Evolutionary conservation across 2,113 vertebrate genomes (phyloP), one percentile per base, ranked within the genome.

Genomic region (Anhinga rufa): DNA sequence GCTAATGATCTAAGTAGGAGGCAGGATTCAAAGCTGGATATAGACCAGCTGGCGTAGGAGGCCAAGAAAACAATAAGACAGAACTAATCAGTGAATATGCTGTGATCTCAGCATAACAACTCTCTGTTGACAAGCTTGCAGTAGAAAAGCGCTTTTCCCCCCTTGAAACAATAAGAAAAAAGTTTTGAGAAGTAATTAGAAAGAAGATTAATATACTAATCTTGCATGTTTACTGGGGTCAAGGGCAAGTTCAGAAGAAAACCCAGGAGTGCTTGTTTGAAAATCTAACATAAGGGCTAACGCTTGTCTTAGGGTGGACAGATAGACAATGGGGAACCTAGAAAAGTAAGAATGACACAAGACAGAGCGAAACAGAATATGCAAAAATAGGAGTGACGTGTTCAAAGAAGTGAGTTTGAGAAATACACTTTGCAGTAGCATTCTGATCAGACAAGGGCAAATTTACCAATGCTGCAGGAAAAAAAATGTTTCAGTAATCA

Each of bases 1-100:
- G 36, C 86, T 97, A 92, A 89, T 72, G 92, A 94, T 91, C 92
- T 74, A 94, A 93, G 72, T 87, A 91, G 89, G 81, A 94, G 88
- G 89, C 88, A 97, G 89, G 49, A 94, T n/a, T 87, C 65, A 82
- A 93, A 95, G 90, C 85, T 95, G 96, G 83, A 87, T 79, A 82
- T 44, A 79, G 88, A 96, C 92, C 95, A 97, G 95, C 95, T 97
- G 96, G 94, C 58, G 4, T 8, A 65, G 58, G 77, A 93, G 91
- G 81, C 74, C 74, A 87, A 94, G 83, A 58, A 96, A 89, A 97
- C 92, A 97, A 95, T 92, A 91, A 96, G 92, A 89, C 88, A 58
- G 86, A 58, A 46, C 84, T 92, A 89, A 95, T 97, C 89, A 91
- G 83, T 38, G 69, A 82, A 48, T 93, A 76, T 19, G 77, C 74